phyloP scores from a whole-genome alignment of 2,113 vertebrate genomes.

The Oryzias curvinotus region DNA sequence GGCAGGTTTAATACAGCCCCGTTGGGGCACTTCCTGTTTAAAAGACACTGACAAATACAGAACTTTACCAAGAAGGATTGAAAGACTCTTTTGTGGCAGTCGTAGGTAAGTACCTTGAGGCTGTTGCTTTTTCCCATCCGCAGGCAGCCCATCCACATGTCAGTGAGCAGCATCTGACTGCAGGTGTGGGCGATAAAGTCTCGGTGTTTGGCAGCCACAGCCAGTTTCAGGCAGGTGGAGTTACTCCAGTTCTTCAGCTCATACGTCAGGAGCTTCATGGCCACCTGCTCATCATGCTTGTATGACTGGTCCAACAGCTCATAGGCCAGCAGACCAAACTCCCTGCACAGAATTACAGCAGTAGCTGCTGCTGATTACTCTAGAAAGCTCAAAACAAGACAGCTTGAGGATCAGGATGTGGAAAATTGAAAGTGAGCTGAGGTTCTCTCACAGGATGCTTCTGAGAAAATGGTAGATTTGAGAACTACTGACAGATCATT shows the following conservation, averaged over 20 bases:
- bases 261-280: slow-evolving; percentile 97
- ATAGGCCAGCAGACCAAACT: slow-evolving; percentile 94
- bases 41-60: too few relatives aligned
- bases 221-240: slow-evolving; percentile 96
- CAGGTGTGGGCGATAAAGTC: slow-evolving; percentile 99
- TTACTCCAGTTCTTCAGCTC: slow-evolving; percentile 99
- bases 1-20: neutral
- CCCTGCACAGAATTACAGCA: slow-evolving; percentile 71
- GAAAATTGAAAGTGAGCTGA: too few relatives aligned
- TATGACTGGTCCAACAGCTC: slow-evolving; percentile 97
- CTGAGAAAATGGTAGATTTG: too few relatives aligned
- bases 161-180: slow-evolving; percentile 97
- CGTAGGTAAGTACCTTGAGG: slow-evolving; percentile 37
- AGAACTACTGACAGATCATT: too few relatives aligned
- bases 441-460: too few relatives aligned
- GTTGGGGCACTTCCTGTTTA: too few relatives aligned
- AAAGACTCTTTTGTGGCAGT: too few relatives aligned
- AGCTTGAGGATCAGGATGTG: too few relatives aligned
- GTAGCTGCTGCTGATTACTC: neutral
- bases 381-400: too few relatives aligned
- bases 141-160: slow-evolving; percentile 99
- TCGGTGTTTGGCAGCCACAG: slow-evolving; percentile 94
- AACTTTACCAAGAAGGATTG: too few relatives aligned
- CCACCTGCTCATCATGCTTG: slow-evolving; percentile 96
- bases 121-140: slow-evolving; percentile 95